Evolutionary conservation across 1,140 invertebrate species (phyloP).

Genomic region (Phymastichus coffea): DNA sequence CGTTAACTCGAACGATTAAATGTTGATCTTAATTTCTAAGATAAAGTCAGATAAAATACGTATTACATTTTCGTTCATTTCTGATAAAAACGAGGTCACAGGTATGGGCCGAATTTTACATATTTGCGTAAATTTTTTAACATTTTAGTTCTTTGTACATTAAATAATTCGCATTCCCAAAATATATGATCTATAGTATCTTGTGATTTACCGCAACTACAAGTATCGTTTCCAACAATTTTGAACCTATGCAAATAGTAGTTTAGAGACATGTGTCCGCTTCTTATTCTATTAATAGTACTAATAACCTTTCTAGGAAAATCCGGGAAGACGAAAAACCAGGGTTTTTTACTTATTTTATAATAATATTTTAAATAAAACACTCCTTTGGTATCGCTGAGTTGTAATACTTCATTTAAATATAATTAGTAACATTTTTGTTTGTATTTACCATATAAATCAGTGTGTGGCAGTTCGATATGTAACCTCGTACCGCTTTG

Average conservation of each 20-base stretch:
- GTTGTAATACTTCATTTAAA: too few relatives aligned
- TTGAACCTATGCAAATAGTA: background rate
- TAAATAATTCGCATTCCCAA: background rate
- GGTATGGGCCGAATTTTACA: background rate
- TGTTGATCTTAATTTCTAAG: background rate
- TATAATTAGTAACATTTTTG: too few relatives aligned
- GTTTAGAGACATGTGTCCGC: background rate
- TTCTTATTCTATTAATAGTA: background rate
- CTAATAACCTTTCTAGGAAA: background rate
- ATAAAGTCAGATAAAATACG: background rate
- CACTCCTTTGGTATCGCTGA: too few relatives aligned
- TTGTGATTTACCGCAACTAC: background rate
- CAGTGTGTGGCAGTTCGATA: too few relatives aligned
- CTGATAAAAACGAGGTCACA: background rate
- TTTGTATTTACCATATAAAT: too few relatives aligned
- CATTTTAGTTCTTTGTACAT: background rate
- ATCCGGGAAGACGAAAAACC: background rate
- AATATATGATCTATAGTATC: background rate
- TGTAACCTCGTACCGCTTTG: too few relatives aligned
- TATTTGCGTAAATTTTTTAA: background rate
- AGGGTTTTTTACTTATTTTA: background rate
- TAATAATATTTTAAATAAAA: background rate
- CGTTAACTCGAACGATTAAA: too few relatives aligned
- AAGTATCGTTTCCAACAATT: background rate
- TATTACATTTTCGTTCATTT: background rate